Conservation (phyloP, 1,140 invertebrate species). For the Psilanteris sp. region DNA sequence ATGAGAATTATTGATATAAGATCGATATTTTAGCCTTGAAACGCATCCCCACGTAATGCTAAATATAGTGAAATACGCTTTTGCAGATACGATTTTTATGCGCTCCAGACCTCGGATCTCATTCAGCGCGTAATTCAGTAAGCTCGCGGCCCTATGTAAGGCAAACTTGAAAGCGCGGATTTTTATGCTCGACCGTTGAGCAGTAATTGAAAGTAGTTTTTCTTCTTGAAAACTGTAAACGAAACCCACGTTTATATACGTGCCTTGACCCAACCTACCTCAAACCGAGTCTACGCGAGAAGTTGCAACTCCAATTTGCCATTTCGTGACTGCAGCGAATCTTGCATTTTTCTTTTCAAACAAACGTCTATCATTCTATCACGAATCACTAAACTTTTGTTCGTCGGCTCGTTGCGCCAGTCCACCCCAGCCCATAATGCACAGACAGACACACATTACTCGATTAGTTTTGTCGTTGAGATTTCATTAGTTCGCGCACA, state of each 20-base stretch:
- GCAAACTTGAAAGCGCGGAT: conserved; percentile 4
- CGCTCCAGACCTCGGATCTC: too few species aligned
- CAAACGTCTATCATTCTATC: conserved; percentile 81
- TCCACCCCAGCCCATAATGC: conserved; percentile 49
- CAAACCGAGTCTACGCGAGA: conserved; percentile 71
- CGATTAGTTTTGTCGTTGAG: conserved; percentile 62
- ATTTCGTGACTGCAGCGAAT: conserved; percentile 81
- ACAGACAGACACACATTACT: conserved; percentile 60
- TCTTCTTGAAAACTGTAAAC: conserved; percentile 49
- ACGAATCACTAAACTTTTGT: conserved; percentile 79
- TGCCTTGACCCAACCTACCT: conserved; percentile 75
- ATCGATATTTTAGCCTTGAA: too few species aligned
- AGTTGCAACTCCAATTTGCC: conserved; percentile 80
- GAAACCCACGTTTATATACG: conserved; percentile 37
- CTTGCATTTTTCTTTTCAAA: conserved; percentile 81
- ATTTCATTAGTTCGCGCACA: conserved; percentile 61
- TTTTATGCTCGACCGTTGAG: conserved; percentile 15
- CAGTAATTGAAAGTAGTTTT: conserved; percentile 49
- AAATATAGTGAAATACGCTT: conserved; percentile 40
- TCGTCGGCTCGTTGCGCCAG: conserved; percentile 71
- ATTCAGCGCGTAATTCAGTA: too few species aligned
- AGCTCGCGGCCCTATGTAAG: conserved; percentile 4
- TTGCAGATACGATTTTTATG: conserved; percentile 17
- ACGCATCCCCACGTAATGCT: too few species aligned
- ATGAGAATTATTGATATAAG: too few species aligned